Evolutionary conservation across 1,140 invertebrate genomes (phyloP).

Genomic region (Trichonephila clavata): DNA sequence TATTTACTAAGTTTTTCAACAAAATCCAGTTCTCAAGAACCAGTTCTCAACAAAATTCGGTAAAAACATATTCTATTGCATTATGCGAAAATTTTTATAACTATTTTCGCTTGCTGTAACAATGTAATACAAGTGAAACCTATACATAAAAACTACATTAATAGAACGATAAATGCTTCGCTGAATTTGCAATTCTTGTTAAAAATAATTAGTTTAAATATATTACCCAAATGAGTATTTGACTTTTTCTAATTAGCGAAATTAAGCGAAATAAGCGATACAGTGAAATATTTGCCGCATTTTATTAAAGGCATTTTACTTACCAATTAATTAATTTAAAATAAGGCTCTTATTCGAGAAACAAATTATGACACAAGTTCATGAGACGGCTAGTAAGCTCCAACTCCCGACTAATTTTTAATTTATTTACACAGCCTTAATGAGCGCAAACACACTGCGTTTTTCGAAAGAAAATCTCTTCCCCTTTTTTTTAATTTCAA

Average conservation of each 20-base stretch:
- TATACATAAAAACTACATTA: not conserved
- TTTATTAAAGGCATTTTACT: constrained; percentile 57
- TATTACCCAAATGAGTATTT: not conserved
- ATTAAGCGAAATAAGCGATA: not conserved
- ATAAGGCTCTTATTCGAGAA: constrained; percentile 50
- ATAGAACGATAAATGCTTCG: not conserved
- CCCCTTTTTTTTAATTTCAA: constrained; percentile 44
- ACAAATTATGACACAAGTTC: constrained; percentile 68
- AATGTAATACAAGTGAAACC: too few species aligned
- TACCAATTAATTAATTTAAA: constrained; percentile 73
- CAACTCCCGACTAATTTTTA: constrained; percentile 41
- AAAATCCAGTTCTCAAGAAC: too few species aligned
- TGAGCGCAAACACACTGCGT: constrained; percentile 43
- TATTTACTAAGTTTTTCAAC: too few species aligned
- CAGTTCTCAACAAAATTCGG: too few species aligned
- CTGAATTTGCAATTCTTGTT: not conserved
- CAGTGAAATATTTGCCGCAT: not conserved
- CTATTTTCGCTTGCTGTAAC: too few species aligned
- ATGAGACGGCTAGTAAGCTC: constrained; percentile 22
- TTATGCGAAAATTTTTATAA: too few species aligned
- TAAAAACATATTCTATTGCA: too few species aligned
- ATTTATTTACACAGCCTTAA: constrained; percentile 72
- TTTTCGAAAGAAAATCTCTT: constrained; percentile 35
- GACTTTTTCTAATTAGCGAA: not conserved
- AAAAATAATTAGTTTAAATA: constrained; percentile 14